These are phyloP conservation scores for Brachymystax lenok DNA, from an alignment of 2,797 vertebrate genomes.

Conservation along the genomic window DNA sequence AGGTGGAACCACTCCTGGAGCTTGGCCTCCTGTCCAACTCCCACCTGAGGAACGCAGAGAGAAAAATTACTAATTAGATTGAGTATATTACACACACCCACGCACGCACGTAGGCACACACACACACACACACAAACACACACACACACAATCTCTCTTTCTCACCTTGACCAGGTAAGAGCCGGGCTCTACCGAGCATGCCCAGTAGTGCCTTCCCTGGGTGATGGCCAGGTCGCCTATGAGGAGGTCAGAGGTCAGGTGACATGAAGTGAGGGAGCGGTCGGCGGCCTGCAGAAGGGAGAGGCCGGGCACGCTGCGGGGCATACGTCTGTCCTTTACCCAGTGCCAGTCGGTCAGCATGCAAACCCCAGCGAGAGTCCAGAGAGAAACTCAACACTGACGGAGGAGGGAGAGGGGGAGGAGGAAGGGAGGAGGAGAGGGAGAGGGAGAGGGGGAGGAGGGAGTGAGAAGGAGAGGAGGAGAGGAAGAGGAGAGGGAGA, in stretches of 20 bases:
- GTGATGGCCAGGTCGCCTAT: slow-evolving; percentile 90
- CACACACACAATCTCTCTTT: background rate
- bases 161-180: slow-evolving; percentile 93
- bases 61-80: background rate
- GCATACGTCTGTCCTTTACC: slow-evolving; percentile 93
- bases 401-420: background rate
- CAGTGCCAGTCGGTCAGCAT: slow-evolving; percentile 89
- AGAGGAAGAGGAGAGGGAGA: no score
- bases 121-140: background rate
- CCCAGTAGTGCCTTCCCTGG: slow-evolving; percentile 97
- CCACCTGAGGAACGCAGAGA: slow-evolving; percentile 73
- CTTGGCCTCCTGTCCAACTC: slow-evolving; percentile 91
- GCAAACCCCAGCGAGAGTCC: slow-evolving; percentile 92
- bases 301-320: slow-evolving; percentile 88
- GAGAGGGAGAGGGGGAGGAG: background rate
- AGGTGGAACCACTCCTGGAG: slow-evolving; percentile 96
- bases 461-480: background rate
- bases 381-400: slow-evolving; percentile 94
- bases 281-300: slow-evolving; percentile 91
- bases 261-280: slow-evolving; percentile 90
- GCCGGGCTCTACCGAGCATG: slow-evolving; percentile 92
- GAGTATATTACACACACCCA: slow-evolving; percentile 5
- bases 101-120: background rate
- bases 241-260: slow-evolving; percentile 91
- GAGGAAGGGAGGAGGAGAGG: background rate